These are phyloP conservation scores for Poeciliopsis retropinna DNA, from an alignment of 2,113 vertebrate genomes.

Conservation along the genomic window DNA sequence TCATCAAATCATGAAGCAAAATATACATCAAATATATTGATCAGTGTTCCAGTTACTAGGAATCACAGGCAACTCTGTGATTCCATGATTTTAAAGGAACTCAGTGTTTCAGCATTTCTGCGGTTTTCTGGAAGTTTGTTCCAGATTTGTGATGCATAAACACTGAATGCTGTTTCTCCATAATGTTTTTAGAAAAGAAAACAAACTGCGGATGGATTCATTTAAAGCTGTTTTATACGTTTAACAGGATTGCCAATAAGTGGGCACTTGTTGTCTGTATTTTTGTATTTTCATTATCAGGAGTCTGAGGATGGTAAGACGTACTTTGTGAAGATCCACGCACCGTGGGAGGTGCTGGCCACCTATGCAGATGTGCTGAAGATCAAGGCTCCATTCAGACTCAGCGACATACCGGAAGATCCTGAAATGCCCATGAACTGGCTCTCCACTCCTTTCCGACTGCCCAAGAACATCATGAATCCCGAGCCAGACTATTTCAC, in stretches of 20 bases:
- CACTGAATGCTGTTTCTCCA: too few relatives aligned
- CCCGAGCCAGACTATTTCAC: constrained; percentile 92
- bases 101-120: too few relatives aligned
- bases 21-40: too few relatives aligned
- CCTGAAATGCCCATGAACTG: constrained; percentile 81
- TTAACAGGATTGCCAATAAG: neutral
- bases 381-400: constrained; percentile 92
- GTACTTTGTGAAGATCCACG: constrained; percentile 94
- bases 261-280: neutral
- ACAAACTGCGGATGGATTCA: too few relatives aligned
- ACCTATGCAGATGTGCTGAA: constrained; percentile 95
- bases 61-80: too few relatives aligned
- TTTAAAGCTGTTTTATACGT: neutral
- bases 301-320: constrained; percentile 93
- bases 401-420: constrained; percentile 82
- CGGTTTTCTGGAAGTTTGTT: too few relatives aligned
- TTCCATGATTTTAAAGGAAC: too few relatives aligned
- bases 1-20: too few relatives aligned
- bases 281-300: constrained; percentile 64
- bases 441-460: constrained; percentile 82
- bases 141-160: too few relatives aligned
- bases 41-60: too few relatives aligned
- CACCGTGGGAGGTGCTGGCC: constrained; percentile 92
- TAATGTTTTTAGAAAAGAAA: too few relatives aligned
- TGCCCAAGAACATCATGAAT: constrained; percentile 85